These are phyloP conservation scores for Tetrapedia diversipes DNA, from an alignment of 2,888 invertebrate genomes.

Conservation along the genomic window DNA sequence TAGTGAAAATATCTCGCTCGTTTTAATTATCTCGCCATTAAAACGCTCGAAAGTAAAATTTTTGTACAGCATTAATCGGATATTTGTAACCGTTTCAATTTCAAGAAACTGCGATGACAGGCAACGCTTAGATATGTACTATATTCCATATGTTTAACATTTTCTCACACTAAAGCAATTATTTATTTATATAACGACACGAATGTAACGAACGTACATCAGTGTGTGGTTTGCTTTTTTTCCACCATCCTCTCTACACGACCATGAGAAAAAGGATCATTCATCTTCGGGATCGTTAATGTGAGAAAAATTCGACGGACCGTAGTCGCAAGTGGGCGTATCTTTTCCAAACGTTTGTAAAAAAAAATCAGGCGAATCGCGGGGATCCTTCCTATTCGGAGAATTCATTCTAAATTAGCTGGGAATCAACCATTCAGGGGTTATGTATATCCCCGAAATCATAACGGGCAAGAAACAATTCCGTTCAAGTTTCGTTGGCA, in stretches of 20 bases:
- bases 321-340: neutral
- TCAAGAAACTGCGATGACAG: neutral
- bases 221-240: conserved; percentile 1
- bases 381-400: conserved; percentile 6
- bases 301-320: conserved; percentile 53
- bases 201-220: conserved; percentile 37
- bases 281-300: conserved; percentile 56
- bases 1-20: neutral
- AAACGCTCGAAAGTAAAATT: conserved; percentile 34
- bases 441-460: conserved; percentile 58
- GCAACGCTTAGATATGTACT: too few species aligned
- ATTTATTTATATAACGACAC: conserved; percentile 51
- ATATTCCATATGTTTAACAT: too few species aligned
- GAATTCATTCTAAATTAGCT: conserved; percentile 32
- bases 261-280: conserved; percentile 42
- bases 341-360: neutral
- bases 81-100: conserved; percentile 9
- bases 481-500: conserved; percentile 52
- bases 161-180: neutral
- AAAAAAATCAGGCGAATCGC: neutral
- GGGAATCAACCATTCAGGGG: conserved; percentile 27
- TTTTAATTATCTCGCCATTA: conserved; percentile 41
- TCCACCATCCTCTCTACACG: neutral
- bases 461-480: conserved; percentile 55
- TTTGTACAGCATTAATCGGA: conserved; percentile 30